A percentile compares a stretch with the other conserved stretches of the same genome.
These are phyloP conservation scores for Spheniscus humboldti DNA, from an alignment of 2,797 vertebrate species.

Conservation along the genomic window DNA sequence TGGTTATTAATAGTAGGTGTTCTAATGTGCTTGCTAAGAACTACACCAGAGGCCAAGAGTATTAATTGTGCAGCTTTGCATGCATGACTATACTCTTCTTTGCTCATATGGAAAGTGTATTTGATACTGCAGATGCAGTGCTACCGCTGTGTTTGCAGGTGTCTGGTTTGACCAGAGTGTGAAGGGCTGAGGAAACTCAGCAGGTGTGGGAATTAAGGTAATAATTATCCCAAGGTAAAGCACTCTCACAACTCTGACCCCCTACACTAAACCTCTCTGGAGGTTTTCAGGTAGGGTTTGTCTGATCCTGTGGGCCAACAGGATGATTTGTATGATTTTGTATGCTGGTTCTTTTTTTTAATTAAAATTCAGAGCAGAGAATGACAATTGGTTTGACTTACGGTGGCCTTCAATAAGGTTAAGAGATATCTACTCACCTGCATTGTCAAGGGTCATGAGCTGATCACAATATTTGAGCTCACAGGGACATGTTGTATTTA, in stretches of 20 bases:
- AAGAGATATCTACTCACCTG: background rate
- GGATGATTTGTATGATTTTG: background rate
- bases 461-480: background rate
- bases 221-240: background rate
- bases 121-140: background rate
- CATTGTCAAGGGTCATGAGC: background rate
- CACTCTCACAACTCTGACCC: background rate
- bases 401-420: rapidly evolving
- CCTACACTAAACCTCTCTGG: background rate
- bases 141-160: background rate
- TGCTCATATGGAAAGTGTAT: background rate
- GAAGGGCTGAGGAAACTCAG: background rate
- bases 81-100: background rate
- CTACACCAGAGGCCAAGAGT: background rate
- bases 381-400: background rate
- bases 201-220: background rate
- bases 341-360: background rate
- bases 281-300: background rate
- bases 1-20: background rate
- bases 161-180: background rate
- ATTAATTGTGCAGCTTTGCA: background rate
- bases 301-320: background rate
- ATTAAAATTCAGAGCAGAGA: background rate
- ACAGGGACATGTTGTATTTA: background rate
- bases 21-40: background rate